phyloP scores from a whole-genome alignment of 2,113 vertebrate genomes.

The Chunga burmeisteri region DNA sequence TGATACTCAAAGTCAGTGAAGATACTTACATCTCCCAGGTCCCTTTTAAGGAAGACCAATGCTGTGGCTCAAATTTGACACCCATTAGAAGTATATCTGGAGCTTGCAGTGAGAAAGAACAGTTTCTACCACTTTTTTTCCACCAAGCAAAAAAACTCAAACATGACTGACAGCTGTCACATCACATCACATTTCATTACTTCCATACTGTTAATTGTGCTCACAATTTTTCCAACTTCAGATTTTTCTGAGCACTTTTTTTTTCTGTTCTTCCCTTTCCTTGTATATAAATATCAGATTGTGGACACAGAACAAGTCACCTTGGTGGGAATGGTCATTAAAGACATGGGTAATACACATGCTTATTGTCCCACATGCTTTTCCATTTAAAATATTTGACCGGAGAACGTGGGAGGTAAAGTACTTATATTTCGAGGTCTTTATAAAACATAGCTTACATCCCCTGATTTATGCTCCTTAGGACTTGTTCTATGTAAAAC shows the following conservation, averaged over 20 bases:
- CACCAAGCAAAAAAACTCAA: neutral
- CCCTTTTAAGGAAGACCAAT: no score
- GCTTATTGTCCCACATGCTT: neutral
- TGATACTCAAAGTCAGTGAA: neutral
- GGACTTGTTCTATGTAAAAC: conserved; percentile 20
- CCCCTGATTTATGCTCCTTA: conserved; percentile 16
- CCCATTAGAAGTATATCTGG: neutral
- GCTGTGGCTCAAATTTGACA: neutral
- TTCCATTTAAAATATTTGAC: conserved; percentile 19
- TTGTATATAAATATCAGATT: neutral
- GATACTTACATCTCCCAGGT: neutral
- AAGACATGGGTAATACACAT: neutral
- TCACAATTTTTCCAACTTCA: neutral
- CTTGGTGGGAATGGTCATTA: neutral
- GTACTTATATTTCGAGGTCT: conserved; percentile 6
- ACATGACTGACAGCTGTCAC: neutral
- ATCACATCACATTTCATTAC: neutral
- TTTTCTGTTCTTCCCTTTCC: neutral
- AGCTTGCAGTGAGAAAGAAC: neutral
- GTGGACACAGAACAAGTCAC: neutral
- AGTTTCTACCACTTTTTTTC: neutral
- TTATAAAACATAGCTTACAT: neutral
- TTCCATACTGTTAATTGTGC: neutral
- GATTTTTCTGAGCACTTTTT: neutral
- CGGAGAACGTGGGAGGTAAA: neutral